phyloP scores from a whole-genome alignment of 2,888 invertebrate species.

The Tuberolachnus salignus region DNA sequence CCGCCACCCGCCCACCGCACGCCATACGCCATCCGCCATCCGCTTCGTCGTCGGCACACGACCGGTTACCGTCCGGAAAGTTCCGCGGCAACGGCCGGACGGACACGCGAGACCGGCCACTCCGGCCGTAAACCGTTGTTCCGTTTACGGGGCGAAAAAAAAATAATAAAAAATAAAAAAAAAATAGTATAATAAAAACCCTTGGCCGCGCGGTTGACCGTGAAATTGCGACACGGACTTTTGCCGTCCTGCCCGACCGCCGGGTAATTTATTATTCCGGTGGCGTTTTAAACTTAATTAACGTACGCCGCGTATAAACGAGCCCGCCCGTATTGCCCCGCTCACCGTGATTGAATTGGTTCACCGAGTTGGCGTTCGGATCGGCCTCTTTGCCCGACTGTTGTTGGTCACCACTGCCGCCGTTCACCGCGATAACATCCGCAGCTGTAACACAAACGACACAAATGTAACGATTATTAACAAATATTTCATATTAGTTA shows the following conservation, averaged over 20 bases:
- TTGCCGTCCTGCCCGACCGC: not conserved
- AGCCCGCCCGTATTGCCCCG: not conserved
- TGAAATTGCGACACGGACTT: conserved; percentile 45
- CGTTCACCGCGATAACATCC: conserved; percentile 6
- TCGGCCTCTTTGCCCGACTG: conserved; percentile 36
- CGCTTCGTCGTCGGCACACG: too few species aligned
- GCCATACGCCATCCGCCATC: not conserved
- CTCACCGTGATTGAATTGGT: conserved; percentile 50
- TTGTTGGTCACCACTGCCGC: not conserved
- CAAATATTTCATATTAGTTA: not conserved
- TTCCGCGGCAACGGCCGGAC: too few species aligned
- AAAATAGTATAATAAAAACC: too few species aligned
- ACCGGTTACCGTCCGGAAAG: too few species aligned
- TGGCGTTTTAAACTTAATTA: conserved; percentile 43
- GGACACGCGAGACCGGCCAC: too few species aligned
- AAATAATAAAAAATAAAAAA: not conserved
- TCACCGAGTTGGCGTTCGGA: conserved; percentile 43
- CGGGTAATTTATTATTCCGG: conserved; percentile 30
- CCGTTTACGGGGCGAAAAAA: not conserved
- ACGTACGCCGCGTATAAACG: conserved; percentile 4
- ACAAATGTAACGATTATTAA: not conserved
- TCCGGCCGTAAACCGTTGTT: too few species aligned
- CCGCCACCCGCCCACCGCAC: too few species aligned
- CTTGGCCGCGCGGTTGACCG: conserved; percentile 31
- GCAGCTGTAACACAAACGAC: conserved; percentile 9